Conservation (phyloP, 2,888 invertebrate species). For the Tiphia femorata region DNA sequence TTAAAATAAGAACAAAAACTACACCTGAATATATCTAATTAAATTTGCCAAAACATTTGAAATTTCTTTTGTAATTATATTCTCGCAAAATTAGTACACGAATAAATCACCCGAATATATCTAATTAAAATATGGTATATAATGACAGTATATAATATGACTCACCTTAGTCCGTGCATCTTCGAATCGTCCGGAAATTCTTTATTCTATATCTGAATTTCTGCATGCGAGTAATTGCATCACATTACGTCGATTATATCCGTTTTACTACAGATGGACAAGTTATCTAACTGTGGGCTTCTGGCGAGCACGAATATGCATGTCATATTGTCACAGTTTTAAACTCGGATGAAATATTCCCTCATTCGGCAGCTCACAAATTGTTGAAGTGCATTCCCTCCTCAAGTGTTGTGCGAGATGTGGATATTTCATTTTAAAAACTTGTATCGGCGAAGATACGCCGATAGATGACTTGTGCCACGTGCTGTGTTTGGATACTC, state of each 20-base stretch:
- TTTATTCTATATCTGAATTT: background rate
- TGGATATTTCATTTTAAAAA: slow-evolving; percentile 7
- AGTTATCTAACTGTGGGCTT: too few species aligned
- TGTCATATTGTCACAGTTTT: background rate
- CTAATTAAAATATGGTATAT: background rate
- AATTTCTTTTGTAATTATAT: background rate
- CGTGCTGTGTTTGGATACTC: slow-evolving; percentile 32
- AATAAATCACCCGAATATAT: background rate
- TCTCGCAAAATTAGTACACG: background rate
- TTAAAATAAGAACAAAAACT: too few species aligned
- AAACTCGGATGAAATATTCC: background rate
- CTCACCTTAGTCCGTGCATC: slow-evolving; percentile 41
- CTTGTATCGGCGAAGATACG: slow-evolving; percentile 3
- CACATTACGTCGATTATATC: background rate
- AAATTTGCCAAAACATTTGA: too few species aligned
- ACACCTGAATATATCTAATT: too few species aligned
- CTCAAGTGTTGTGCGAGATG: background rate
- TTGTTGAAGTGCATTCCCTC: background rate
- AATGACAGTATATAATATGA: background rate
- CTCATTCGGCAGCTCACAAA: background rate
- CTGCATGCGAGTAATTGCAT: background rate
- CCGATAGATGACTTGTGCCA: background rate
- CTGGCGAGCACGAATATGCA: too few species aligned
- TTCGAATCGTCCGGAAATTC: background rate
- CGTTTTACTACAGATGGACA: too few species aligned